Conservation (phyloP, 2,797 vertebrate species). For the Rousettus madagascariensis region DNA sequence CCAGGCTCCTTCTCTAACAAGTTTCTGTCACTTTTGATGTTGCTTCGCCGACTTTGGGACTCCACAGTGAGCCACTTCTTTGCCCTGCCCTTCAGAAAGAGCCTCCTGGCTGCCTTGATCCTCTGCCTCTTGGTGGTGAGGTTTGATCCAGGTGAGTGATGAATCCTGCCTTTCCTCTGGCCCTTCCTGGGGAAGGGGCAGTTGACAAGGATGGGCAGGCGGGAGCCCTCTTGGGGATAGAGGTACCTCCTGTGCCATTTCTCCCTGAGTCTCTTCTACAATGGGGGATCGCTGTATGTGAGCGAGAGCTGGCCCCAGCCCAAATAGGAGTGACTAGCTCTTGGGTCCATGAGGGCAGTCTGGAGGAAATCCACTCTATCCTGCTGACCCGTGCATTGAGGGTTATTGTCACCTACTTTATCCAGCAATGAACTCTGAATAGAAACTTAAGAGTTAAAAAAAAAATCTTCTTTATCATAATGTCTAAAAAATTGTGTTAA, state of each 20-base stretch:
- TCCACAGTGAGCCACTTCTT: constrained; percentile 77
- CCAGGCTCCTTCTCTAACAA: constrained; percentile 86
- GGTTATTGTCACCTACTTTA: not conserved
- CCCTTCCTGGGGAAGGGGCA: not conserved
- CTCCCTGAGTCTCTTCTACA: not conserved
- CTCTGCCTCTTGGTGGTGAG: constrained; percentile 92
- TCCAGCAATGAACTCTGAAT: not conserved
- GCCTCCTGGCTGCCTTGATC: constrained; percentile 87
- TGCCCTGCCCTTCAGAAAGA: constrained; percentile 86
- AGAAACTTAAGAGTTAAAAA: not conserved
- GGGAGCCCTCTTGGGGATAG: not conserved
- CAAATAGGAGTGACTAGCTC: not conserved
- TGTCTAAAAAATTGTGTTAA: not conserved
- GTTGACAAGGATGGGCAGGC: not conserved
- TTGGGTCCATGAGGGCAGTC: not conserved
- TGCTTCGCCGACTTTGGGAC: constrained; percentile 85
- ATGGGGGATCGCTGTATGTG: not conserved
- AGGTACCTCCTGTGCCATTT: not conserved
- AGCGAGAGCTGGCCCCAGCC: not conserved
- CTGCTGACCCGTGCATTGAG: not conserved
- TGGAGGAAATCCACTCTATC: not conserved
- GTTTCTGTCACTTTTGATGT: constrained; percentile 81
- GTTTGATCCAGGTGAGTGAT: constrained; percentile 91
- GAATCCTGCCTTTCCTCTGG: too few relatives aligned
- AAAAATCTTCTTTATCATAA: not conserved